Evolutionary conservation across 1,140 invertebrate genomes (phyloP), one percentile per base, ranked within the genome.

Genomic region (Epicauta chinensis): DNA sequence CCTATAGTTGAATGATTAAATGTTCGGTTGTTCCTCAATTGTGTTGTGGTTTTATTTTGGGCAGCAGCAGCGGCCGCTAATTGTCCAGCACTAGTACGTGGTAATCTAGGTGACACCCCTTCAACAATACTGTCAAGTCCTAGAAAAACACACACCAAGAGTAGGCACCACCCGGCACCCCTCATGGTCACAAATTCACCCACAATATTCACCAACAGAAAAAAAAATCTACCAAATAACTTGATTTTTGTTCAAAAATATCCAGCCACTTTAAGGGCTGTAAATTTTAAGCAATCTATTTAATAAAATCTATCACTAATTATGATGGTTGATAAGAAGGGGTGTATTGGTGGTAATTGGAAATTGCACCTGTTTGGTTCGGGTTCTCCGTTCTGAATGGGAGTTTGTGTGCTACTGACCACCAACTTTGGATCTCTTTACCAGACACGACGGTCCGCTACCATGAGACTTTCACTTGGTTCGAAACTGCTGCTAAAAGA

Each of bases 1-100:
- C 42, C 47, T 5, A 46, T 38, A 10, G 52, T 54, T 2, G 53
- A 44, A 11, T 15, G 36, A 3, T 9, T 5, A 2, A 30, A n/a
- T 30, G 51, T 55, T 45, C 45, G 43, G 12, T 53, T 38, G 53
- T 55, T 61, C 23, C 66, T 51, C 29, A 66, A 50, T 40, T 68
- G 56, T n/a, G 60, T 39, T 30, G 59, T 43, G 15, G 66, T 66
- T 40, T 64, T 66, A 35, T 68, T 68, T 34, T 68, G 64, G 1
- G 66, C 65, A 17, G 64, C 64, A 10, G 65, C 67, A 16, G 61
- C 62, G 4, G 67, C 67, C 7, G 67, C 67, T 17, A 68, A 49
- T 42, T 68, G 66, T 14, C 64, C 68, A 14, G 68, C 68, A 58
- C 67, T 69, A 39, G 68, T 70, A 43, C 68, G 63, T 10, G 68